A percentile compares a stretch with the other conserved stretches of the same genome.
Evolutionary conservation across 2,113 vertebrate species (phyloP).

Genomic region (Zingel zingel): DNA sequence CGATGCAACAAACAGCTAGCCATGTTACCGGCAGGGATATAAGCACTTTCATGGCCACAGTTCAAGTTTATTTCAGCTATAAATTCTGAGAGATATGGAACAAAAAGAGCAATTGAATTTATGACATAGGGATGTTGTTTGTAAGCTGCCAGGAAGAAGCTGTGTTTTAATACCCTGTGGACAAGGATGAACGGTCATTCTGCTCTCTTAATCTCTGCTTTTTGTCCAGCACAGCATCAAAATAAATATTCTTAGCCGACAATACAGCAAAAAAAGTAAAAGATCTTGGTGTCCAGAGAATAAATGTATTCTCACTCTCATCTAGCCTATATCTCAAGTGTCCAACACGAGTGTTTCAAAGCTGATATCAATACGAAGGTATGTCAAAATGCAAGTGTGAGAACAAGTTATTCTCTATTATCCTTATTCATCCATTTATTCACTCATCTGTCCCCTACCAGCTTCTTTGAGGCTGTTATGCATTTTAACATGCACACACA

Average conservation of each 20-base stretch:
- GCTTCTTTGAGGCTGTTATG: background rate
- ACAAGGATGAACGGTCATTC: constrained; percentile 58
- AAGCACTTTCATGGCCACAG: constrained; percentile 80
- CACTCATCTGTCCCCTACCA: background rate
- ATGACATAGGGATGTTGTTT: constrained; percentile 64
- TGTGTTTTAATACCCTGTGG: constrained; percentile 68
- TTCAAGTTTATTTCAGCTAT: constrained; percentile 80
- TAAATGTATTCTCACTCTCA: background rate
- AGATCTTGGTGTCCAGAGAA: background rate
- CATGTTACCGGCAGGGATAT: constrained; percentile 66
- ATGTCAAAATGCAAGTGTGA: background rate
- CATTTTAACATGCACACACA: background rate
- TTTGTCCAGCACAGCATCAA: constrained; percentile 29
- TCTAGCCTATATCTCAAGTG: background rate
- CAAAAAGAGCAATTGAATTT: constrained; percentile 71
- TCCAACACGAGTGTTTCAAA: background rate
- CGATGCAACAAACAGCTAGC: constrained; percentile 69
- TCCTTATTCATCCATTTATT: background rate
- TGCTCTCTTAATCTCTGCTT: constrained; percentile 45
- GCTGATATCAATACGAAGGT: background rate
- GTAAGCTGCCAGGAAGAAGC: constrained; percentile 63
- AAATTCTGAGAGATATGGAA: constrained; percentile 71
- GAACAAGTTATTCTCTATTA: background rate
- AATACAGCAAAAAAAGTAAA: background rate
- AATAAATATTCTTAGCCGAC: constrained; percentile 24